Evolutionary conservation across 1,140 invertebrate species (phyloP).

Genomic region (Ceratina australensis): DNA sequence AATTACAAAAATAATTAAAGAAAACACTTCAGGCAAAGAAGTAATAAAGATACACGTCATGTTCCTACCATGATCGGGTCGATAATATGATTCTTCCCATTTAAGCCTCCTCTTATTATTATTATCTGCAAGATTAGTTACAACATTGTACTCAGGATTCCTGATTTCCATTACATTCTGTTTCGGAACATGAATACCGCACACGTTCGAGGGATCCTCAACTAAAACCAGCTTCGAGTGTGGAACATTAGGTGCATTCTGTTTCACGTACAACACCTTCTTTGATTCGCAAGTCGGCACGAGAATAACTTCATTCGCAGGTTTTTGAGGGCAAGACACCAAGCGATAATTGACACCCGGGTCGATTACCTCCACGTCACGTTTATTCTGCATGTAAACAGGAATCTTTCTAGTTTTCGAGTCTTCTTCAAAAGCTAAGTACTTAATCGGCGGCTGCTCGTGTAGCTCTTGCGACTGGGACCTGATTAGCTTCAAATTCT

Average conservation of each 20-base stretch:
- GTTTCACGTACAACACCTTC: slow-evolving; percentile 5
- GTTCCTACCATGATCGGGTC: slow-evolving; percentile 5
- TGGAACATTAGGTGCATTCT: not conserved
- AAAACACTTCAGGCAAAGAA: not conserved
- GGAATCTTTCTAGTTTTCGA: slow-evolving; percentile 4
- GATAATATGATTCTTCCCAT: not conserved
- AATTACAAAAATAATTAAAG: not conserved
- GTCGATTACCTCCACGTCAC: not conserved
- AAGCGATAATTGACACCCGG: slow-evolving; percentile 2
- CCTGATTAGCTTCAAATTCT: slow-evolving; percentile 20
- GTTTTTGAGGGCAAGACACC: not conserved
- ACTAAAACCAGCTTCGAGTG: not conserved
- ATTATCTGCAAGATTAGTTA: not conserved
- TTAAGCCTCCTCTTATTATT: not conserved
- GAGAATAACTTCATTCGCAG: slow-evolving; percentile 1
- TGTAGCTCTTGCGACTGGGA: not conserved
- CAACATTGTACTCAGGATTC: not conserved
- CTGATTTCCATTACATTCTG: not conserved
- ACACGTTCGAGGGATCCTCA: not conserved
- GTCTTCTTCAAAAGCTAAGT: slow-evolving; percentile 23
- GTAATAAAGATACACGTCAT: not conserved
- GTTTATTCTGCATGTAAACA: slow-evolving; percentile 12
- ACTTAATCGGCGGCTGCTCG: slow-evolving; percentile 21
- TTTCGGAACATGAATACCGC: slow-evolving; percentile 4
- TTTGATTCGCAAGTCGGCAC: slow-evolving; percentile 3